Evolutionary conservation across 1,140 invertebrate genomes (phyloP), one percentile per base, ranked within the genome.

Genomic region (Drosophila persimilis): DNA sequence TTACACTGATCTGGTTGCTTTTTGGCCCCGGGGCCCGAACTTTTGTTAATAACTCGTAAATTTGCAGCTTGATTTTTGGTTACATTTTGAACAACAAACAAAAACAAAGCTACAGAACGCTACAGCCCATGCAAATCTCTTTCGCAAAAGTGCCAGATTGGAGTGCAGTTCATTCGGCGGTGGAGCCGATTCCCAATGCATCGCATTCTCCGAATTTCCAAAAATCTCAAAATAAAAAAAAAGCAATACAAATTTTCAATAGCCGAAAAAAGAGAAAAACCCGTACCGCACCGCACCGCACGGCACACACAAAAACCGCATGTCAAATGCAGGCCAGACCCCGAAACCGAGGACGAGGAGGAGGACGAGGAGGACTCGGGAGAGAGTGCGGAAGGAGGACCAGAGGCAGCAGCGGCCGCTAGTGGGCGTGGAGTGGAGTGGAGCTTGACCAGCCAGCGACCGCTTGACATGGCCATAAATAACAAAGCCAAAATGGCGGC

Each of bases 401-500:
- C 35, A 29, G 29, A 2, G 6, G 6, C 29, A 29, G 29, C 1
- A 22, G 35, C 45, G 5, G 35, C 20, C 9, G 47, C 20, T 22
- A 8, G 41, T 54, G 51, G 58, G 47, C 35, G 26, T 47, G 59
- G 58, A 54, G 43, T 31, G 74, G 11, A 54, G 46, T 31, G 75
- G 11, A 65, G 54, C 77, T 86, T 85, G 77, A 85, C 80, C 77
- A 70, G 77, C 60, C 71, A 57, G 70, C 75, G 56, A 77, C 73
- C 79, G 74, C 79, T 83, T 83, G 79, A 81, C 79, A 77, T 83
- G 79, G 63, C 79, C 81, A 86, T 85, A 85, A 85, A 85, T 85
- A 85, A 85, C 80, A 86, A 86, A 85, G 77, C 80, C 80, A 84
- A 84, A 85, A 85, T 85, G 80, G 73, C 80, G 80, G 71, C 80